Evolutionary conservation across 2,888 invertebrate genomes (phyloP), one percentile per base, ranked within the genome.

Genomic region (Synergus itoensis): DNA sequence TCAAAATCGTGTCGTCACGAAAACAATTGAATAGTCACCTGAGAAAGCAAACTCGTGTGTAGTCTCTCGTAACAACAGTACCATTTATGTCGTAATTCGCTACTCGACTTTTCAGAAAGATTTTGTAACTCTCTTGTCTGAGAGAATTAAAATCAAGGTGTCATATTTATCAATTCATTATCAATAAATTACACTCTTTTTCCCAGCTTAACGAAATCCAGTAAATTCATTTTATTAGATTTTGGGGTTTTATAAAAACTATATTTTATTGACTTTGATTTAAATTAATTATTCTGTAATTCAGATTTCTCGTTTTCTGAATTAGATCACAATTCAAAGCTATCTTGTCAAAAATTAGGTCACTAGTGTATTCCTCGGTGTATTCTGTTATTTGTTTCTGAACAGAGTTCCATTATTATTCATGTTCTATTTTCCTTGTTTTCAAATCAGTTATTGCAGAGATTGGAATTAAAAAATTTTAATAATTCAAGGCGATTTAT

Each of bases 21-120:
- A 73, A 73, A 73, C 73, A 73, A 73, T 73, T 73, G 73, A 73
- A 73, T 53, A 73, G 53, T 53, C 48, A 73, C 73, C 73, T 73
- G 53, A 73, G 73, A 73, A 73, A 73, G 53, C 40, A 53, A 1
- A 73, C 73, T 53, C 36, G 73, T 45, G 48, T 73, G 28, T 48
- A 16, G 12, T 45, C 73, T 48, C 43, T 73, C 73, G 36, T 53
- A 53, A 48, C 36, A 69, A n/a, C 53, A 73, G 48, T 53, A 73
- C 73, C 73, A 73, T 53, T 53, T 53, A 53, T 73, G 48, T 53
- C 36, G 53, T 53, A 73, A 73, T 73, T 73, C 45, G 53, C 36
- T 48, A 53, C 73, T 73, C 45, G n/a, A 53, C 28, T 69, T 69
- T 73, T 73, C 8, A 69, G 28, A 73, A 73, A 1, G 53, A 53